Evolutionary conservation across 30 jellyfish, hydroid and myxozoan species (phyloP), one percentile per base, ranked within the genome.

Genomic region (Hydractinia echinata): DNA sequence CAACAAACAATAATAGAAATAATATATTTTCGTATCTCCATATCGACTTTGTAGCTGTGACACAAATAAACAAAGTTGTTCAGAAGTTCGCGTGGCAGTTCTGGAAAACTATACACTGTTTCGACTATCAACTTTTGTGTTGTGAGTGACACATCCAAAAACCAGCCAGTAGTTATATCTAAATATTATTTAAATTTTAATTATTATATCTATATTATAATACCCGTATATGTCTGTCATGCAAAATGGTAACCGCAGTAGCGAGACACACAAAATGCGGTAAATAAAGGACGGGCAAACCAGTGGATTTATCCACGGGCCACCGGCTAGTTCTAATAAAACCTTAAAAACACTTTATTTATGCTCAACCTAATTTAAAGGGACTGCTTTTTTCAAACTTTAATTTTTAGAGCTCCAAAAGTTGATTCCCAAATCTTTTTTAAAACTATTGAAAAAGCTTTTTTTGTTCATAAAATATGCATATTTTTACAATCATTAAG

Each of bases 1-100:
- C 81, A 21, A 19, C 30, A 19, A 49, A 60, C 76, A 16, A 77
- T n/a, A 51, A 77, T 54, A 6, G 85, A 77, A 11, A 77, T 54
- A 14, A 77, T 16, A 14, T 77, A 77, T 55, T 56, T 77, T 61
- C 39, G 55, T 7, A 5, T 48, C 11, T 16, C 10, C 19, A 51
- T 10, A 5, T 52, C 30, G 3, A 77, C 49, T 53, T 44, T 39
- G 58, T 54, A 30, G 21, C 18, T 51, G 55, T 53, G 53, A 55
- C 85, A 77, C 55, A 77, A 8, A 52, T 15, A 53, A 60, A 54
- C 58, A 30, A 60, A 18, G 55, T 77, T 77, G 10, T 77, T 52
- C 19, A 77, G 5, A 14, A 77, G 76, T 9, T 77, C 19, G 53
- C 18, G 10, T 11, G 85, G 81, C 10, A 77, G 30, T 16, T 20